Percentiles rank a stretch among this genome's conserved stretches.
phyloP scores from a whole-genome alignment of 2,888 invertebrate species.

The Gymnosoma rotundatum region DNA sequence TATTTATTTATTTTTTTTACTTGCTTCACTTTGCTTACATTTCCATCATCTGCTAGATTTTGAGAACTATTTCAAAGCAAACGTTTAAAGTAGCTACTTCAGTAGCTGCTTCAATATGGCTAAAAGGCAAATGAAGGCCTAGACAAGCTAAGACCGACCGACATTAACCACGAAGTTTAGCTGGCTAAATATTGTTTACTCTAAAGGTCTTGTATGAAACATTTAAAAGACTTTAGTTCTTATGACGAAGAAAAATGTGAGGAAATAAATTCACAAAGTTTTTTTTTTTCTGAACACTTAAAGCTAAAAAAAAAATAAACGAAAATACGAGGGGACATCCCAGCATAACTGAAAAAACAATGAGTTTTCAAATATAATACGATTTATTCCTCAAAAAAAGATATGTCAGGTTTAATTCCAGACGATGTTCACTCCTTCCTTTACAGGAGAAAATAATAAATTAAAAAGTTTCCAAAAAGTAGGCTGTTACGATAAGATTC shows the following conservation, averaged over 20 bases:
- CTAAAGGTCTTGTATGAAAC: constrained; percentile 44
- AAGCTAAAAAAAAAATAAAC: neutral
- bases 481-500: no score
- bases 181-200: constrained; percentile 59
- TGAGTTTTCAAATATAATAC: no score
- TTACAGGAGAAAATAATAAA: no score
- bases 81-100: constrained; percentile 77
- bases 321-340: neutral
- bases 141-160: constrained; percentile 48
- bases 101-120: constrained; percentile 75
- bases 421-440: no score
- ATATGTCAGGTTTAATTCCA: no score
- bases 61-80: constrained; percentile 71
- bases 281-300: constrained; percentile 8
- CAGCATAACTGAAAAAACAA: neutral
- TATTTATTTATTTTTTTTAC: constrained; percentile 31
- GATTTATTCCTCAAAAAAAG: no score
- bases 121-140: constrained; percentile 65
- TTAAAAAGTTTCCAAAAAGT: no score
- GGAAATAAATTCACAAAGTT: constrained; percentile 72
- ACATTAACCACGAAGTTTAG: constrained; percentile 60
- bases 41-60: constrained; percentile 57
- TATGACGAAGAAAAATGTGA: constrained; percentile 72
- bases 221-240: constrained; percentile 36
- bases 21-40: constrained; percentile 16